These are phyloP conservation scores for Burhinus bistriatus DNA, from an alignment of 2,113 vertebrate species.

Conservation along the genomic window DNA sequence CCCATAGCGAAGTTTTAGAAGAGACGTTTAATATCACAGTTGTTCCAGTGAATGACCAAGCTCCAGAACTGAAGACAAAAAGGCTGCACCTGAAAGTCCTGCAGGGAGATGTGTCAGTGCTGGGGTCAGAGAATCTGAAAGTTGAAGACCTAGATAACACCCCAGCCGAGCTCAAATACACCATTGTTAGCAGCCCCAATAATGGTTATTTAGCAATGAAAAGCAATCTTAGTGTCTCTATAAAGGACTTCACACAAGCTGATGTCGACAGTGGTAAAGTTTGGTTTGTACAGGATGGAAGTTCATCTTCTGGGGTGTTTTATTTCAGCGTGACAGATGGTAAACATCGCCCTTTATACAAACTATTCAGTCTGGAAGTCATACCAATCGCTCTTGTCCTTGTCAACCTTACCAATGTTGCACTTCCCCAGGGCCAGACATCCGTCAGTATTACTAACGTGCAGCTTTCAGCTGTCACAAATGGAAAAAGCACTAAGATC, in stretches of 20 bases:
- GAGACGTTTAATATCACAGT: conserved; percentile 87
- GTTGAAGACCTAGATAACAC: conserved; percentile 85
- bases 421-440: conserved; percentile 80
- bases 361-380: conserved; percentile 88
- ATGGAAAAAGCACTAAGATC: conserved; percentile 79
- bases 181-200: conserved; percentile 79
- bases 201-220: conserved; percentile 84
- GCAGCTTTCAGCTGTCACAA: conserved; percentile 82
- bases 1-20: conserved; percentile 74
- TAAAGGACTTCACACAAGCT: conserved; percentile 83
- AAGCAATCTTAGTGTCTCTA: conserved; percentile 67
- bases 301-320: conserved; percentile 82
- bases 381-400: conserved; percentile 76
- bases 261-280: conserved; percentile 78
- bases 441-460: conserved; percentile 70
- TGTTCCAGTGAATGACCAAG: conserved; percentile 83
- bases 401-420: conserved; percentile 77
- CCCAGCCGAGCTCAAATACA: conserved; percentile 82
- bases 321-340: conserved; percentile 92
- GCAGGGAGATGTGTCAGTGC: conserved; percentile 74
- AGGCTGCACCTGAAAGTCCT: conserved; percentile 77
- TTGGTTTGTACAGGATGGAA: conserved; percentile 89
- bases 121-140: conserved; percentile 80
- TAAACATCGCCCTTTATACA: conserved; percentile 85
- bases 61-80: conserved; percentile 87